These are phyloP conservation scores for Napeogenes inachia DNA, from an alignment of 2,888 invertebrate species.

Conservation along the genomic window DNA sequence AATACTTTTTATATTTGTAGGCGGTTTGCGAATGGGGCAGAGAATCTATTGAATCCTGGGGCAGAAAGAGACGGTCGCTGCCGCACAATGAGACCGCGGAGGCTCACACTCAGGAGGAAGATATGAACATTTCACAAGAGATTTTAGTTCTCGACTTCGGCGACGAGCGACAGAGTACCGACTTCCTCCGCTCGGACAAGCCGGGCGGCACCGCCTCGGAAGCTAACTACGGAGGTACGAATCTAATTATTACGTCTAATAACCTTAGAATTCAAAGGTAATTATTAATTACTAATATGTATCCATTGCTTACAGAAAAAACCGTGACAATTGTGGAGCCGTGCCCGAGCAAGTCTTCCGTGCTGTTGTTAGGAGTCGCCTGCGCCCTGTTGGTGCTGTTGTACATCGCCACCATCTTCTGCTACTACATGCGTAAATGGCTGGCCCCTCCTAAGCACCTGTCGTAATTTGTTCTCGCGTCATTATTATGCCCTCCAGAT, in stretches of 20 bases:
- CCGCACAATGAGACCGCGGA: constrained; percentile 78
- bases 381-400: constrained; percentile 92
- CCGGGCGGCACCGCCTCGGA: constrained; percentile 78
- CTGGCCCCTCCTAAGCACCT: constrained; percentile 89
- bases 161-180: constrained; percentile 88
- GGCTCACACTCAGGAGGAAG: constrained; percentile 82
- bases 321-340: constrained; percentile 93
- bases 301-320: constrained; percentile 81
- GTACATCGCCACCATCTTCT: constrained; percentile 94
- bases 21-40: constrained; percentile 94
- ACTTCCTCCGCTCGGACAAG: constrained; percentile 86
- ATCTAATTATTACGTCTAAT: background rate
- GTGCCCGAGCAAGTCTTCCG: constrained; percentile 93
- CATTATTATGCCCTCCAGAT: constrained; percentile 32
- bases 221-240: constrained; percentile 84
- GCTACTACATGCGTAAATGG: constrained; percentile 96
- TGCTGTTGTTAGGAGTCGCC: constrained; percentile 92
- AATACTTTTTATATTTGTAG: constrained; percentile 54
- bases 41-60: constrained; percentile 94
- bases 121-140: constrained; percentile 96
- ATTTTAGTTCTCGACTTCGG: constrained; percentile 95
- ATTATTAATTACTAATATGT: constrained; percentile 1
- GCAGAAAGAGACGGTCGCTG: constrained; percentile 89
- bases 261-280: constrained; percentile 9
- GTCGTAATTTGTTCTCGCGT: constrained; percentile 51